Base-by-base conservation (phyloP, 2,797 vertebrate genomes). In the Myotis pilosus region DNA sequence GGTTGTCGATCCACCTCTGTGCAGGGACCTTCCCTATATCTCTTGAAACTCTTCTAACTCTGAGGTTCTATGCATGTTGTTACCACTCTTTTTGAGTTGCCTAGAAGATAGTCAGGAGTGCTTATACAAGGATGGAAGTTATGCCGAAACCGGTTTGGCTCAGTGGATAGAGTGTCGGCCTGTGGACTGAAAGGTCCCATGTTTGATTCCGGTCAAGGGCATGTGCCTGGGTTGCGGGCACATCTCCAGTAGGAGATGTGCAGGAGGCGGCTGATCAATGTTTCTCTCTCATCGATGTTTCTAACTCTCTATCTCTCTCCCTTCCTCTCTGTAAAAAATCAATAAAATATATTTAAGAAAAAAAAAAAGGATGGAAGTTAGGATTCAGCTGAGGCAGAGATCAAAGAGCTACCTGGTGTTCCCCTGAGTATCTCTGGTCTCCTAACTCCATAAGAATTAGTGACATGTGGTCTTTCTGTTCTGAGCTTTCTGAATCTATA, bases 21-120 rank as follows among this genome's bases (percentile, higher is more conserved):
- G 7, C 16, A 60, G 87, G 51, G 81, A 92, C 53, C 68, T 92
- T 51, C 41, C 62, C 80, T 47, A 2, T 57, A 16, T 90, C 57
- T 89, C 17, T 83, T 90, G 85, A 95, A 88, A 88, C 30, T 60
- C n/a, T 62, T 92, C 55, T 82, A 75, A 13, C 53, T 96, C 72
- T 72, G 69, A 79, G 68, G 79, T 62, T 79, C 68, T 87, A 0
- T 51, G 33, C 16, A 9, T 49, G 15, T 36, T 75, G 16, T 87
- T 90, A 92, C 41, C 75, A 89, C 38, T 84, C 16, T 82, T 6
- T 11, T 2, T 10, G 80, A 74, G 44, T 85, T 96, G 69, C 71
- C 60, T 69, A 44, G 47, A 89, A 71, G 47, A 71, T 47, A n/a
- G 28, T 91, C 53, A 60, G n/a, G 12, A 81, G 10, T 60, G 6